Evolutionary conservation across 2,888 invertebrate genomes (phyloP), one percentile per base, ranked within the genome.

Genomic region (Homarus gammarus): DNA sequence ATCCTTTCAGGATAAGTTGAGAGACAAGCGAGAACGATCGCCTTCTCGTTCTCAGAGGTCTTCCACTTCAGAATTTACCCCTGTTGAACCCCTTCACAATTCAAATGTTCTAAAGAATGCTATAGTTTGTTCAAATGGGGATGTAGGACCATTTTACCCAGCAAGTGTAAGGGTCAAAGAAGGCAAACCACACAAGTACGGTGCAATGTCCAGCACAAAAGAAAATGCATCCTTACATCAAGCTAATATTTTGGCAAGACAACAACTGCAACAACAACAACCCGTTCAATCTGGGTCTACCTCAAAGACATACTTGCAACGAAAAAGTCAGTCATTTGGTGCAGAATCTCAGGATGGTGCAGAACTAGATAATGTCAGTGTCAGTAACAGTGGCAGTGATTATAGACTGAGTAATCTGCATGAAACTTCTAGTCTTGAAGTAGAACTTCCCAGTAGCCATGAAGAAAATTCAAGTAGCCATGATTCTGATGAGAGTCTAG

Each of bases 391-490:
- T 75, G 84, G 73, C 15, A 84, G 86, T 81, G 91, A 91, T 49
- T 68, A 79, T 68, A 73, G 86, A 27, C 78, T 85, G n/a, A 82
- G 61, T 81, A 70, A 87, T 40, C 75, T 91, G 27, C 88, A 88
- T 49, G 85, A 91, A 56, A 89, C 91, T 12, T 91, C 91, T 38
- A 91, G 91, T 27, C 77, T 91, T 31, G 91, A 91, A 72, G 91
- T 91, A 31, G 91, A 91, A 61, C 68, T 91, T 56, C 85, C 91
- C 10, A 91, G 91, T 33, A 91, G 91, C 51, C 88, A 89, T 77
- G 91, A 85, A 49, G 89, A 86, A 40, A 84, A 91, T 61, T 90
- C 90, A 6, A 84, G 83, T 72, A 88, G 90, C 51, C 90, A 87
- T 64, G 90, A 88, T 75, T 90, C 90, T 33, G 90, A 90, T 27